These are phyloP conservation scores for Spilarctia lutea DNA, from an alignment of 2,888 invertebrate species.

Conservation along the genomic window DNA sequence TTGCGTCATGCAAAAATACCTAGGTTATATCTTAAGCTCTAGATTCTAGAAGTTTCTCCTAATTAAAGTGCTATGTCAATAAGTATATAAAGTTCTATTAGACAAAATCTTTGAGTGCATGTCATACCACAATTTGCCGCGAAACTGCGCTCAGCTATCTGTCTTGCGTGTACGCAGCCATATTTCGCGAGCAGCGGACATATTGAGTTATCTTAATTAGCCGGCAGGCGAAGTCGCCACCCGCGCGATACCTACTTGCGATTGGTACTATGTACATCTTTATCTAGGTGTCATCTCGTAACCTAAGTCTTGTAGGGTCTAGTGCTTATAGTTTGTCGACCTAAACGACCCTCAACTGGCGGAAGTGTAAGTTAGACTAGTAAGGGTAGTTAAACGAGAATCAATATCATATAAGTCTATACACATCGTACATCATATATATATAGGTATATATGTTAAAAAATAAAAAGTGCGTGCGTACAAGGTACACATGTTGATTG, in stretches of 20 bases:
- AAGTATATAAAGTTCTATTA: neutral
- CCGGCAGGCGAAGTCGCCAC: conserved; percentile 59
- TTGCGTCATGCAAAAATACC: no score
- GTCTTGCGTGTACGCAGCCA: conserved; percentile 63
- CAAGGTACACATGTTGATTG: no score
- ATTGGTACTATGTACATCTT: conserved; percentile 41
- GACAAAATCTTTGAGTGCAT: conserved; percentile 37
- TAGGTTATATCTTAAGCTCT: neutral
- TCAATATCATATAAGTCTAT: neutral
- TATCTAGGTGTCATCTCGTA: conserved; percentile 46
- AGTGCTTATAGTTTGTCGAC: conserved; percentile 18
- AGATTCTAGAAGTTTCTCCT: neutral
- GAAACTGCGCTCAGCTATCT: conserved; percentile 53
- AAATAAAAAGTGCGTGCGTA: no score
- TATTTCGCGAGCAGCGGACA: conserved; percentile 61
- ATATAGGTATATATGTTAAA: neutral
- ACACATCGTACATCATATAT: neutral
- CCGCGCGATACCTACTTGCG: conserved; percentile 57
- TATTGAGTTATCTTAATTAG: conserved; percentile 72
- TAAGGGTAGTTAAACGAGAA: neutral
- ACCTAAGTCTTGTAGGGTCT: conserved; percentile 43
- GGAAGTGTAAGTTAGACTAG: neutral
- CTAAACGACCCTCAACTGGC: neutral
- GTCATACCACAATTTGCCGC: conserved; percentile 62
- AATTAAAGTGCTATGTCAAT: neutral